These are phyloP conservation scores for Conchocele bisecta DNA, from an alignment of 2,888 invertebrate species.

Conservation along the genomic window DNA sequence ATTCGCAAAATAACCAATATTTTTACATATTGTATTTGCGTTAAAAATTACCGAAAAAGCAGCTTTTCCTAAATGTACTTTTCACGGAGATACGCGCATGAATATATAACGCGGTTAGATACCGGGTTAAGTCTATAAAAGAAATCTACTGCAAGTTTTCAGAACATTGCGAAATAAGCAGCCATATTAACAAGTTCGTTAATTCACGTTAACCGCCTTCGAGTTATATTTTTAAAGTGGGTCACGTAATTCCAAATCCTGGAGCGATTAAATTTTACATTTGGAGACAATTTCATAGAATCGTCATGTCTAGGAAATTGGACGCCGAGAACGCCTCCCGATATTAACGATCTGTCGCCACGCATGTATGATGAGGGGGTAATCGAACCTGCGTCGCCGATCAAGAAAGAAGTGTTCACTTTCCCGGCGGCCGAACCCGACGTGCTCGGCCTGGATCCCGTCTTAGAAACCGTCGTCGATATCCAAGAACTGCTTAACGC, in stretches of 20 bases:
- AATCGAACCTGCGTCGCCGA: constrained; percentile 24
- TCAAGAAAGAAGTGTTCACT: constrained; percentile 41
- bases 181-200: neutral
- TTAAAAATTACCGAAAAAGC: neutral
- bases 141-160: neutral
- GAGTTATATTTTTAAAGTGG: constrained; percentile 47
- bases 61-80: no score
- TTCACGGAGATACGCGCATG: constrained; percentile 39
- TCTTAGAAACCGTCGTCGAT: constrained; percentile 95
- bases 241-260: no score
- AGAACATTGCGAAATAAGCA: constrained; percentile 51
- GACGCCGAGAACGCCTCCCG: constrained; percentile 36
- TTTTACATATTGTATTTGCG: neutral
- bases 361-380: constrained; percentile 64
- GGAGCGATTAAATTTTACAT: constrained; percentile 63
- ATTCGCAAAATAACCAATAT: neutral
- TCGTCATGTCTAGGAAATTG: constrained; percentile 66
- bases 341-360: constrained; percentile 53
- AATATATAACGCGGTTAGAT: constrained; percentile 36
- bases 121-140: constrained; percentile 37
- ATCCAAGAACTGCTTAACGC: constrained; percentile 91
- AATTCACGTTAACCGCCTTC: no score
- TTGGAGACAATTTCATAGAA: constrained; percentile 63
- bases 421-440: constrained; percentile 27
- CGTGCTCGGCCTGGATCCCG: constrained; percentile 90